Evolutionary conservation across 2,113 vertebrate species (phyloP).

Genomic region (Epinephelus fuscoguttatus): DNA sequence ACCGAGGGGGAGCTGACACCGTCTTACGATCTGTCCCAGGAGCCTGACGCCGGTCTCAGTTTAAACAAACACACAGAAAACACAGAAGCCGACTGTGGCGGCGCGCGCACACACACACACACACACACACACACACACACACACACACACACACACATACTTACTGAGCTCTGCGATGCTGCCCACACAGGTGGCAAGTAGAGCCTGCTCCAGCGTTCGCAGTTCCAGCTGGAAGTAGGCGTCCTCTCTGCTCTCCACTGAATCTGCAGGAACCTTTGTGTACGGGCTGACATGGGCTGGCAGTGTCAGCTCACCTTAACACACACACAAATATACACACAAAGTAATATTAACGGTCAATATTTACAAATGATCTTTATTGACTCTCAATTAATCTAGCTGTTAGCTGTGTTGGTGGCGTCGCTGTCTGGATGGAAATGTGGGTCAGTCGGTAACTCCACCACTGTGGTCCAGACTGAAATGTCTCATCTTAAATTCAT

Average conservation of each 20-base stretch:
- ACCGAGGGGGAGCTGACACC: slow-evolving; percentile 6
- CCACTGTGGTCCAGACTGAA: background rate
- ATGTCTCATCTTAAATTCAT: background rate
- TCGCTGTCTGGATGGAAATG: background rate
- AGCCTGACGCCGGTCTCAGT: slow-evolving; percentile 17
- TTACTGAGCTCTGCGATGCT: slow-evolving; percentile 96
- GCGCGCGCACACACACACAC: too few relatives aligned
- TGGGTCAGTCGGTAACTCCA: background rate
- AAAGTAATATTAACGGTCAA: background rate
- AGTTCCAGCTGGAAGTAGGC: slow-evolving; percentile 93
- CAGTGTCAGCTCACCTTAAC: slow-evolving; percentile 91
- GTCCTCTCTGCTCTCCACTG: slow-evolving; percentile 84
- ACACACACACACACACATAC: slow-evolving; percentile 71
- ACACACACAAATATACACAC: slow-evolving; percentile 13
- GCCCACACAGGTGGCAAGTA: slow-evolving; percentile 92
- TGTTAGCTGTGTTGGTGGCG: too few relatives aligned
- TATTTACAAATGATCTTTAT: too few relatives aligned
- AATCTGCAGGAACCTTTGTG: slow-evolving; percentile 72
- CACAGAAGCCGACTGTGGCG: slow-evolving; percentile 32
- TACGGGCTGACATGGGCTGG: slow-evolving; percentile 91
- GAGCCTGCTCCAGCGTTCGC: slow-evolving; percentile 91
- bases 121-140: slow-evolving; percentile 5
- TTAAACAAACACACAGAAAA: slow-evolving; percentile 63
- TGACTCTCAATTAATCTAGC: too few relatives aligned
- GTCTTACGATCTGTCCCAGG: slow-evolving; percentile 49